A percentile compares a stretch with the other conserved stretches of the same genome.
Conservation (phyloP, 2,888 invertebrate species). For the Tineola bisselliella region DNA sequence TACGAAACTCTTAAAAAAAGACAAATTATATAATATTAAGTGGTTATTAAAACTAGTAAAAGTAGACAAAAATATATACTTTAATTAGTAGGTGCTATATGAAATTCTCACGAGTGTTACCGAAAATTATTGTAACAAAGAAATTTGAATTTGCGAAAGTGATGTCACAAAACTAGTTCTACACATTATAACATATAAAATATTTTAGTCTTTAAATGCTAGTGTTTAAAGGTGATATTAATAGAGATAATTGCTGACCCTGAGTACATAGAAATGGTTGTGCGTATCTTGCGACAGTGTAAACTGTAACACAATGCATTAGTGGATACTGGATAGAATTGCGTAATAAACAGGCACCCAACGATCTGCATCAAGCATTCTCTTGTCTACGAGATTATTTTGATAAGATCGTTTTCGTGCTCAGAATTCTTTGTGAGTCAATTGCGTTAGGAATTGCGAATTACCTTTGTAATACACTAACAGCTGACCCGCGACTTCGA, state of each 20-base stretch:
- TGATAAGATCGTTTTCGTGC: conserved; percentile 9
- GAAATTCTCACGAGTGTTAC: neutral
- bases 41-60: no score
- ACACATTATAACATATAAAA: no score
- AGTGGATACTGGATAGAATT: conserved; percentile 4
- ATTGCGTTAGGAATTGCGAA: neutral
- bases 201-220: no score
- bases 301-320: conserved; percentile 8
- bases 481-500: no score
- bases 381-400: neutral
- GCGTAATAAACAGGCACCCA: conserved; percentile 8
- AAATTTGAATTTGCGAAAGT: neutral
- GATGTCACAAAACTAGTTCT: neutral
- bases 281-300: conserved; percentile 5
- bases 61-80: no score
- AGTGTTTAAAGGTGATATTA: no score
- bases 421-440: conserved; percentile 2
- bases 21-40: no score
- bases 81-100: neutral
- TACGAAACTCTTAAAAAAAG: no score
- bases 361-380: conserved; percentile 8
- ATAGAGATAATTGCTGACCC: neutral
- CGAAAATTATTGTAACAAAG: neutral
- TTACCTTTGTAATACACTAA: neutral
- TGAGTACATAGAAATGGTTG: neutral